These are phyloP conservation scores for Sinocyclocheilus anshuiensis DNA, from an alignment of 2,113 vertebrate genomes.

Conservation along the genomic window DNA sequence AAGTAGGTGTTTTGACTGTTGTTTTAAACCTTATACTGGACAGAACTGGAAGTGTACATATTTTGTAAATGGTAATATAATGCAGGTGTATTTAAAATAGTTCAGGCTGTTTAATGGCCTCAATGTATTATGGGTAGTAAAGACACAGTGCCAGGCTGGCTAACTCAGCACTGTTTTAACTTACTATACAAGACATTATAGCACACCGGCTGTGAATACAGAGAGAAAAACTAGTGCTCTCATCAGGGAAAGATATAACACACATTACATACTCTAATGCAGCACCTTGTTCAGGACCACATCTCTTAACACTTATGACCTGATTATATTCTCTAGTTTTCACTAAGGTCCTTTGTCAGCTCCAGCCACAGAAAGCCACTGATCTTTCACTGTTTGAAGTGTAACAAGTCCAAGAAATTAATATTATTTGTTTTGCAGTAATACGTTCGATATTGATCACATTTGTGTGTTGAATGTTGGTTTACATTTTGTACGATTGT, in stretches of 20 bases:
- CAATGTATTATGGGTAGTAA: constrained; percentile 37
- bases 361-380: constrained; percentile 7
- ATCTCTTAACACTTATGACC: background rate
- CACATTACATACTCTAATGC: constrained; percentile 1
- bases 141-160: constrained; percentile 27
- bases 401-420: background rate
- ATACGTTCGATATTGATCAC: background rate
- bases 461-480: constrained; percentile 31
- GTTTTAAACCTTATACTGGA: constrained; percentile 41
- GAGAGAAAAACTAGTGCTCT: constrained; percentile 15
- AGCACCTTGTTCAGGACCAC: constrained; percentile 36
- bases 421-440: background rate
- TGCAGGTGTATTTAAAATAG: constrained; percentile 54
- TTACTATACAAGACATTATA: constrained; percentile 27
- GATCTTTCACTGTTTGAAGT: constrained; percentile 8
- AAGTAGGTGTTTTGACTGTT: constrained; percentile 28
- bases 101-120: constrained; percentile 21
- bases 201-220: constrained; percentile 41
- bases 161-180: constrained; percentile 34
- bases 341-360: background rate
- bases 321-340: constrained; percentile 8
- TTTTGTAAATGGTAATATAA: constrained; percentile 58
- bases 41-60: constrained; percentile 57
- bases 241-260: constrained; percentile 44
- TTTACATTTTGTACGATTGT: constrained; percentile 17